Percentiles rank a stretch among this genome's conserved stretches.
Conservation (phyloP, 2,888 invertebrate species). For the Sinhomidia bicolor region DNA sequence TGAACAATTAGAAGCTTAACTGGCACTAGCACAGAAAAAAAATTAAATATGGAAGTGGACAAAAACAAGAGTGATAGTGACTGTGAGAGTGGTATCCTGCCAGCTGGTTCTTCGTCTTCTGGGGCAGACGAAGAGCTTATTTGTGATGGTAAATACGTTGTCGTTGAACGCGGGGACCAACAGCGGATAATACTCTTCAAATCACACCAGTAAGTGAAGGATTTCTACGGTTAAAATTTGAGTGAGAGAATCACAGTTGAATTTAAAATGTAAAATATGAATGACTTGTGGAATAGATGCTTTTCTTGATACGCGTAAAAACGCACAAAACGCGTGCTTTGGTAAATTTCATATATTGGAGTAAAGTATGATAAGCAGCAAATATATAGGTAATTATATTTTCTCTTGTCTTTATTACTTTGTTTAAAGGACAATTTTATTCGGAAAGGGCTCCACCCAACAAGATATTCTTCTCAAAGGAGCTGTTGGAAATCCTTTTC, state of each 20-base stretch:
- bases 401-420: too few relatives aligned
- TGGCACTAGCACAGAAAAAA: not conserved
- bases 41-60: not conserved
- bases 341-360: too few relatives aligned
- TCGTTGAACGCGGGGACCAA: slow-evolving; percentile 78
- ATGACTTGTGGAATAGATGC: not conserved
- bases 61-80: not conserved
- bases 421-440: slow-evolving; percentile 74
- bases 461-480: slow-evolving; percentile 76
- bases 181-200: slow-evolving; percentile 77
- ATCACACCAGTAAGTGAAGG: slow-evolving; percentile 72
- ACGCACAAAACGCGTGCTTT: too few relatives aligned
- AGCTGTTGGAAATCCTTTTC: slow-evolving; percentile 71
- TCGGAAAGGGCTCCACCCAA: slow-evolving; percentile 74
- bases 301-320: too few relatives aligned
- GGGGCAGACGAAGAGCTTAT: slow-evolving; percentile 72
- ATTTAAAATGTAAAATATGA: not conserved
- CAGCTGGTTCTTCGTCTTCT: slow-evolving; percentile 11
- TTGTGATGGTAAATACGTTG: slow-evolving; percentile 74
- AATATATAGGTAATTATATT: too few relatives aligned
- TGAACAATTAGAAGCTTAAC: too few relatives aligned
- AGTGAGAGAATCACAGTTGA: not conserved
- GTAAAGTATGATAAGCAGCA: too few relatives aligned
- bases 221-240: not conserved
- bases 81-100: not conserved